phyloP scores from a whole-genome alignment of 2,888 invertebrate genomes.

The Meandrusa payeni region DNA sequence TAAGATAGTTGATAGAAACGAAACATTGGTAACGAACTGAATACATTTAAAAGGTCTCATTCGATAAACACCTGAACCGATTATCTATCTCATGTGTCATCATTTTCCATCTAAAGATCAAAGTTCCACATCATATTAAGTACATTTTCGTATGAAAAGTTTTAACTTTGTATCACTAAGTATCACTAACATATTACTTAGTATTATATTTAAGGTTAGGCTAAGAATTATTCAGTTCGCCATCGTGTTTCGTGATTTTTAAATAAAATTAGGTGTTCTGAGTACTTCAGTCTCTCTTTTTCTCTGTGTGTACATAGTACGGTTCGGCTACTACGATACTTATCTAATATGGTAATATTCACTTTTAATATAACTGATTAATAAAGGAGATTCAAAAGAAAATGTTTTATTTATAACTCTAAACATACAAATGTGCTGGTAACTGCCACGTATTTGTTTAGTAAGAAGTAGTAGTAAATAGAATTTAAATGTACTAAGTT shows the following conservation, averaged over 20 bases:
- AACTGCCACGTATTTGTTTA: too few relatives aligned
- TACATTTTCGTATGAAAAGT: too few relatives aligned
- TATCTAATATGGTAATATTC: constrained; percentile 55
- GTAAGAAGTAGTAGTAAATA: too few relatives aligned
- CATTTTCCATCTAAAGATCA: too few relatives aligned
- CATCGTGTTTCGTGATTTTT: constrained; percentile 25
- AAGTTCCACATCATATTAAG: too few relatives aligned
- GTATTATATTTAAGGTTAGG: constrained; percentile 2
- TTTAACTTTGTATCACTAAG: too few relatives aligned
- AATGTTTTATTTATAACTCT: constrained; percentile 31
- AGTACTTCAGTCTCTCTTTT: constrained; percentile 33
- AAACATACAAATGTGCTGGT: too few relatives aligned
- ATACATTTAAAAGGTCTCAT: too few relatives aligned
- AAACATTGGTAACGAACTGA: constrained; percentile 6
- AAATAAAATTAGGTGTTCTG: constrained; percentile 23
- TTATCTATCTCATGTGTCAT: too few relatives aligned
- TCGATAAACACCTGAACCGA: too few relatives aligned
- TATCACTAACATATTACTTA: constrained; percentile 2
- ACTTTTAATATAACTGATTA: constrained; percentile 64
- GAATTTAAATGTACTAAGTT: too few relatives aligned
- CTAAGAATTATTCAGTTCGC: constrained; percentile 29
- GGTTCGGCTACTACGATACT: constrained; percentile 58
- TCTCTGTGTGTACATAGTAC: constrained; percentile 53
- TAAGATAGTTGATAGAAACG: not conserved
- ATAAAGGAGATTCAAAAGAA: constrained; percentile 56